phyloP scores from a whole-genome alignment of 2,888 invertebrate genomes.

The Drosophila peninsularis region DNA sequence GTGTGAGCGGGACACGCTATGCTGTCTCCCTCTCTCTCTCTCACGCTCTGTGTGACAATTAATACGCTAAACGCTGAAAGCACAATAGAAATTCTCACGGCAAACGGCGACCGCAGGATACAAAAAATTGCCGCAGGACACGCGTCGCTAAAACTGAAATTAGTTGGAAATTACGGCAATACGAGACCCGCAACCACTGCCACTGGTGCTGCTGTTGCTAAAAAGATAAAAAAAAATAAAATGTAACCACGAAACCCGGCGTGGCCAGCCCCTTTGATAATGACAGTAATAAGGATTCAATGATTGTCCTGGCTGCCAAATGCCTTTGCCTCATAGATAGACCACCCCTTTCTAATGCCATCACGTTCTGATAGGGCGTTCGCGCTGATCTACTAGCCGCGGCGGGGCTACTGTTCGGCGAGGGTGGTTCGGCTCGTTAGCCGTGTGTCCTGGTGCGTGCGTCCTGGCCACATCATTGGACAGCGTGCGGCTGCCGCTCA shows the following conservation, averaged over 20 bases:
- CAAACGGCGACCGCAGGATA: constrained; percentile 50
- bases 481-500: constrained; percentile 33
- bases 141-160: constrained; percentile 79
- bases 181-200: constrained; percentile 13
- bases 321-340: constrained; percentile 12
- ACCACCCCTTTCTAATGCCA: constrained; percentile 52
- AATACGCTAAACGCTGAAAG: constrained; percentile 74
- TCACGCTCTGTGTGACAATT: constrained; percentile 68
- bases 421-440: constrained; percentile 42
- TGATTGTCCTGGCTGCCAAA: constrained; percentile 65
- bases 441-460: constrained; percentile 36
- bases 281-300: constrained; percentile 80
- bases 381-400: constrained; percentile 22
- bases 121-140: constrained; percentile 77
- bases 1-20: constrained; percentile 43
- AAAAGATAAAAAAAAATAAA: constrained; percentile 46
- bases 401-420: constrained; percentile 7
- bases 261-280: constrained; percentile 61
- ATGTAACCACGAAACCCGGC: constrained; percentile 57
- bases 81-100: constrained; percentile 15
- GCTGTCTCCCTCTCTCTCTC: constrained; percentile 32
- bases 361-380: constrained; percentile 67
- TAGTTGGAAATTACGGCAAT: constrained; percentile 70
- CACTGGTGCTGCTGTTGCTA: constrained; percentile 27
- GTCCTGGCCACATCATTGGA: constrained; percentile 54